Evolutionary conservation across 1,140 invertebrate genomes (phyloP).

Genomic region (Drosophila pandora): DNA sequence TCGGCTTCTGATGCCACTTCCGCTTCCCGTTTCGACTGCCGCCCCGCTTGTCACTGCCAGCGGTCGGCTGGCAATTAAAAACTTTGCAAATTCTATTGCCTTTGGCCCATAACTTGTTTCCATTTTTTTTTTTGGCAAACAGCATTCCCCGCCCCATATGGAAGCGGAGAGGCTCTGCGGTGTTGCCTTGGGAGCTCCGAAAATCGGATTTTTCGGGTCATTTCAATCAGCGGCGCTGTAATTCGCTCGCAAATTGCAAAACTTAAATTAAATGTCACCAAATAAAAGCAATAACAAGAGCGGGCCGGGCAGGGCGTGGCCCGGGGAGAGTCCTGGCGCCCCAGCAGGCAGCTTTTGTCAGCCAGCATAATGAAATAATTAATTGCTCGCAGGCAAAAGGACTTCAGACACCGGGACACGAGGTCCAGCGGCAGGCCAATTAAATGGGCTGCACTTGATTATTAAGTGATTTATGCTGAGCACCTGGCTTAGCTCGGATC

Average conservation of each 20-base stretch:
- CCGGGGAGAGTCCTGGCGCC: neutral
- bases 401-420: conserved; percentile 31
- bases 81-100: conserved; percentile 63
- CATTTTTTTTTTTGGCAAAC: conserved; percentile 21
- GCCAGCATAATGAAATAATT: conserved; percentile 65
- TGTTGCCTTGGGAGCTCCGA: conserved; percentile 1
- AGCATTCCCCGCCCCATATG: conserved; percentile 22
- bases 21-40: neutral
- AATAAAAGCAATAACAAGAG: conserved; percentile 29
- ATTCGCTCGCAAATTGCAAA: conserved; percentile 73
- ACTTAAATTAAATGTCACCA: conserved; percentile 77
- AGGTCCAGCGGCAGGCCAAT: conserved; percentile 57
- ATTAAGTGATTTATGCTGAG: conserved; percentile 80
- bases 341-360: conserved; percentile 53
- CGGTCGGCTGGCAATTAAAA: conserved; percentile 78
- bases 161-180: neutral
- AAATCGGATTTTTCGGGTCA: conserved; percentile 28
- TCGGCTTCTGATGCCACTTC: neutral
- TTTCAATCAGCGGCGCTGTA: conserved; percentile 60
- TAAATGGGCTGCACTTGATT: conserved; percentile 76
- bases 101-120: conserved; percentile 10
- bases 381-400: conserved; percentile 52
- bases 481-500: conserved; percentile 59
- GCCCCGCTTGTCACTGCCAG: conserved; percentile 70
- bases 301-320: neutral